Percentiles rank a stretch among this genome's conserved stretches.
phyloP scores from a whole-genome alignment of 2,113 vertebrate genomes.

The Bubo bubo region DNA sequence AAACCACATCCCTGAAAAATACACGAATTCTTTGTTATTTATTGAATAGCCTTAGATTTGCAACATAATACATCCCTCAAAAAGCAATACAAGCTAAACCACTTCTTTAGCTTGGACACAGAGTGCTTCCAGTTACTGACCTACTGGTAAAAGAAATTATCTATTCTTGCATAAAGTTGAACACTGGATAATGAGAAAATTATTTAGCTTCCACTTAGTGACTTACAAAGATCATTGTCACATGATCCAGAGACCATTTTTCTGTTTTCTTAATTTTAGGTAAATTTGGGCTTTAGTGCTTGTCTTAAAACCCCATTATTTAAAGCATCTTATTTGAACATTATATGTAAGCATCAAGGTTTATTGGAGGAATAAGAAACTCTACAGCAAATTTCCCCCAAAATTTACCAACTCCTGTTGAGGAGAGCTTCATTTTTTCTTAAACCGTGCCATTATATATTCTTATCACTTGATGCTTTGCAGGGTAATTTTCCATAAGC shows the following conservation, averaged over 20 bases:
- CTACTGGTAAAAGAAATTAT: not conserved
- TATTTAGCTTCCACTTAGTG: not conserved
- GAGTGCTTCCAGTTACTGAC: not conserved
- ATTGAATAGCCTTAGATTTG: not conserved
- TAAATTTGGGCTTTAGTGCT: not conserved
- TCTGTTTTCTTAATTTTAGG: not conserved
- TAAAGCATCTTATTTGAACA: not conserved
- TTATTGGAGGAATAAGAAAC: not conserved
- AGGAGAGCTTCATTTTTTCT: not conserved
- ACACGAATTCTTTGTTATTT: not conserved
- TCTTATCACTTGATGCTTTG: not conserved
- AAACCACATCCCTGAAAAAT: not conserved
- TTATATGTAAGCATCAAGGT: not conserved
- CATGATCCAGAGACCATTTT: not conserved
- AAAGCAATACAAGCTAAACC: not conserved
- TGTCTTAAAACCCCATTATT: not conserved
- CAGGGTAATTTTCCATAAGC: not conserved
- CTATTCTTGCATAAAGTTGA: not conserved
- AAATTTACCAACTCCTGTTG: not conserved
- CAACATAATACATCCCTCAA: not conserved
- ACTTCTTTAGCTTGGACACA: not conserved
- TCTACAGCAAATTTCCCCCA: not conserved
- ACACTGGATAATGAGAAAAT: not conserved
- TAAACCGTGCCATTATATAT: not conserved
- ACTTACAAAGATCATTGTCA: not conserved